Evolutionary conservation across 2,113 vertebrate genomes (phyloP).

Genomic region (Megaceryle torquata): DNA sequence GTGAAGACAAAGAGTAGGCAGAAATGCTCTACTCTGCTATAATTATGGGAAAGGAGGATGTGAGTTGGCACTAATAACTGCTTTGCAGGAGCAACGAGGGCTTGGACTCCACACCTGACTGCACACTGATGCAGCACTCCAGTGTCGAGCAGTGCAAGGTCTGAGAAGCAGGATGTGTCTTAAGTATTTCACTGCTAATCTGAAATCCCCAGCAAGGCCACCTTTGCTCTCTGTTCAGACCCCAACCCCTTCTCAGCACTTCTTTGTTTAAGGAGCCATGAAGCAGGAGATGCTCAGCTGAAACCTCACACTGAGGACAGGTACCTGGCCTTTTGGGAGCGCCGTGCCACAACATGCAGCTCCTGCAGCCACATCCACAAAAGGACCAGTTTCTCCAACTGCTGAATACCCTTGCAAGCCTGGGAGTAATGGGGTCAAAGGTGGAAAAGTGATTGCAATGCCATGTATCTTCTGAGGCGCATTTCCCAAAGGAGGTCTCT

Average conservation of each 20-base stretch:
- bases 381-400: not conserved
- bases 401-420: not conserved
- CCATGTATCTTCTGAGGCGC: not conserved
- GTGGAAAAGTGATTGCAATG: not conserved
- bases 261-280: not conserved
- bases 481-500: not conserved
- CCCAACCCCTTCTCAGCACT: not conserved
- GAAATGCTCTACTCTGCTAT: not conserved
- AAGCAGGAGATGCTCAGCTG: not conserved
- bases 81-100: not conserved
- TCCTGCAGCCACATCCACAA: not conserved
- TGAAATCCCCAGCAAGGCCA: not conserved
- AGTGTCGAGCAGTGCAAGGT: not conserved
- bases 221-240: not conserved
- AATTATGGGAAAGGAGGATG: not conserved
- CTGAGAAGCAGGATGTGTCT: not conserved
- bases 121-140: not conserved
- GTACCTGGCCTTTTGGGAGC: not conserved
- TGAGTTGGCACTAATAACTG: not conserved
- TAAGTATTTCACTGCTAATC: not conserved
- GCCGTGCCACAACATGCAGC: accelerated
- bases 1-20: not conserved
- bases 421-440: slow-evolving; percentile 25
- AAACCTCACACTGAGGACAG: accelerated
- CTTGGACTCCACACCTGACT: not conserved